Percentiles rank a stretch among this genome's conserved stretches.
phyloP scores from a whole-genome alignment of 2,888 invertebrate species.

The Bellardia bayeri region DNA sequence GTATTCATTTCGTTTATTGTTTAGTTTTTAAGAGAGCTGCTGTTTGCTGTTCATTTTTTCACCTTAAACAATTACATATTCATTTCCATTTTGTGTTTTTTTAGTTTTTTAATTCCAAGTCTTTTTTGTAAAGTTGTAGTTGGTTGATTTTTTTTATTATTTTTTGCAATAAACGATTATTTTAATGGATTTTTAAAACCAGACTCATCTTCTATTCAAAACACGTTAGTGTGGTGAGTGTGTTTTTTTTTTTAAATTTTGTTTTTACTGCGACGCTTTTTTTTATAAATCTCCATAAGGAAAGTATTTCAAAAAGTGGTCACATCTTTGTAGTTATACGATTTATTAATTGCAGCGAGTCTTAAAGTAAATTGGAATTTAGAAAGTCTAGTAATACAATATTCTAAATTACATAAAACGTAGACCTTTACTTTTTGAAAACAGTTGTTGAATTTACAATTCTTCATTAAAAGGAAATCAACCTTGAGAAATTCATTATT shows the following conservation, averaged over 20 bases:
- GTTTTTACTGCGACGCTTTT: conserved; percentile 4
- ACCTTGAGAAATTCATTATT: no score
- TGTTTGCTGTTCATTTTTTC: conserved; percentile 34
- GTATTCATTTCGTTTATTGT: conserved; percentile 23
- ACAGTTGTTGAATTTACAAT: neutral
- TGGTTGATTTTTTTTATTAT: neutral
- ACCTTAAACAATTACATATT: conserved; percentile 23
- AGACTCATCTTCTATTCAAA: conserved; percentile 69
- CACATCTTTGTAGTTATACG: conserved; percentile 47
- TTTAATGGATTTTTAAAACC: conserved; percentile 14
- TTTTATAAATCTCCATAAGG: conserved; percentile 49
- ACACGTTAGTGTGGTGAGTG: conserved; percentile 57
- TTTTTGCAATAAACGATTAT: conserved; percentile 20
- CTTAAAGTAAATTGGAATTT: neutral
- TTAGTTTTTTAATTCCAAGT: neutral
- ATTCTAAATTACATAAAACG: neutral
- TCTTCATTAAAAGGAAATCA: no score
- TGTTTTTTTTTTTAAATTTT: conserved; percentile 42
- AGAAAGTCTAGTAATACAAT: conserved; percentile 16
- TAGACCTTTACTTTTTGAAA: neutral
- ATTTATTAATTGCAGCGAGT: conserved; percentile 8
- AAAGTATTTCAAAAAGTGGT: conserved; percentile 57
- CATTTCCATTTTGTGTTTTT: conserved; percentile 26
- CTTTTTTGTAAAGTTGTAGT: neutral
- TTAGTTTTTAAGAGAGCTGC: conserved; percentile 37